Evolutionary conservation across 2,113 vertebrate genomes (phyloP), one percentile per base, ranked within the genome.

Genomic region (Caretta caretta): DNA sequence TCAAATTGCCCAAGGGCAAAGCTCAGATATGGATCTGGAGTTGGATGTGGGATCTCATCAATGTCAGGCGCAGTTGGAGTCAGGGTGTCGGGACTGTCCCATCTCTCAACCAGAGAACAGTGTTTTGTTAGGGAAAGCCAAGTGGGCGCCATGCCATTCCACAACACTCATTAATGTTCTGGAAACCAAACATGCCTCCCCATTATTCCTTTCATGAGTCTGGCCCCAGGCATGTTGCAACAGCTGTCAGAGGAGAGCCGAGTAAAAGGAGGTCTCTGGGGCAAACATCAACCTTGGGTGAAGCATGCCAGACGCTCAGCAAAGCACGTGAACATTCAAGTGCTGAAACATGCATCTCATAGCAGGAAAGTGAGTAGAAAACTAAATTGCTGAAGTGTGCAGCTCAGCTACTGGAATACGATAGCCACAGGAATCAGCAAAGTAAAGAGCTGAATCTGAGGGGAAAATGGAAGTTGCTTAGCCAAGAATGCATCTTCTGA

Each of bases 361-460:
- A 56, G 85, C 42, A 29, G 24, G 38, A 31, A 56, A 72, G n/a
- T 27, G 59, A 54, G 65, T 14, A 48, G 88, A n/a, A 83, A 27
- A 89, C 72, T 50, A 75, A 22, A 53, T 38, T 29, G 82, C 78
- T 19, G 92, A 3, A 62, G 29, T 11, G 4, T 10, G 8, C 16
- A 29, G 65, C 27, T 87, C 72, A 10, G 27, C 25, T 51, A 1
- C 48, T 1, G 53, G 31, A 59, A 0, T 10, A 12, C 35, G 29
- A 86, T 78, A 0, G 13, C 22, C 1, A 29, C 48, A 3, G 69
- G 86, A 20, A 57, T 0, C 6, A 1, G 69, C 38, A 1, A 59
- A 0, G 0, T 69, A 35, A 20, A 42, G 84, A 69, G 84, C 54
- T 49, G 62, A 29, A 7, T 5, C 5, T 27, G 75, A n/a, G 62